Evolutionary conservation across 2,888 invertebrate species (phyloP).

Genomic region (Oeneis ivallda): DNA sequence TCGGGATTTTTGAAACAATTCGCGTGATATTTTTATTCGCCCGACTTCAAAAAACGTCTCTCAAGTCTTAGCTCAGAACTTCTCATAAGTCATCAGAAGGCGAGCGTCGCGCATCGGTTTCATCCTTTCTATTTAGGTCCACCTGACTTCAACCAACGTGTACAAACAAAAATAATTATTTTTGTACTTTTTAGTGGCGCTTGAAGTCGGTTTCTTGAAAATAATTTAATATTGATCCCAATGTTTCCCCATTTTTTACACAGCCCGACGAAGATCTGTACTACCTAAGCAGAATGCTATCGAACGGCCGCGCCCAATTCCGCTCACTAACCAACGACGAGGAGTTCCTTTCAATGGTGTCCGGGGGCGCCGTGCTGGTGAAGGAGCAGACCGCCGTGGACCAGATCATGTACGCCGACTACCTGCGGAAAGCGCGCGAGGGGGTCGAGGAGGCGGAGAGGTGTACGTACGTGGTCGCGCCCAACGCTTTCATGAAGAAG

Average conservation of each 20-base stretch:
- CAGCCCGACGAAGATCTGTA: conserved; percentile 69
- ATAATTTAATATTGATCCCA: too few relatives aligned
- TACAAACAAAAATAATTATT: too few relatives aligned
- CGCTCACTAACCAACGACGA: conserved; percentile 50
- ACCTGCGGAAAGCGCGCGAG: conserved; percentile 82
- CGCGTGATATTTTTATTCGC: too few relatives aligned
- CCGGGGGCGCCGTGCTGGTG: conserved; percentile 72
- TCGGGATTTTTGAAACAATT: too few relatives aligned
- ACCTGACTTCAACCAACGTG: too few relatives aligned
- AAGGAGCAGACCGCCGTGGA: conserved; percentile 87
- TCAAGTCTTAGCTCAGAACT: too few relatives aligned
- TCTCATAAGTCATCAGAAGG: too few relatives aligned
- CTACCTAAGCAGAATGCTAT: conserved; percentile 69
- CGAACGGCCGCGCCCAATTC: conserved; percentile 65
- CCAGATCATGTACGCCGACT: conserved; percentile 86
- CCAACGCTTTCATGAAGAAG: conserved; percentile 84
- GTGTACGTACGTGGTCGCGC: conserved; percentile 90
- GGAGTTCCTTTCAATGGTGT: conserved; percentile 59
- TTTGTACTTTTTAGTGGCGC: too few relatives aligned
- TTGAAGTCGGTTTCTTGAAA: too few relatives aligned
- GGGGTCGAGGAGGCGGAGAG: conserved; percentile 82
- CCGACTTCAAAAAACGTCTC: too few relatives aligned
- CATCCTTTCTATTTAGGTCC: too few relatives aligned
- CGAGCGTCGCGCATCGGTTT: too few relatives aligned
- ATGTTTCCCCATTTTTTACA: conserved; percentile 10